Conservation (phyloP, 2,888 invertebrate genomes). For the Drosophila aldrichi region DNA sequence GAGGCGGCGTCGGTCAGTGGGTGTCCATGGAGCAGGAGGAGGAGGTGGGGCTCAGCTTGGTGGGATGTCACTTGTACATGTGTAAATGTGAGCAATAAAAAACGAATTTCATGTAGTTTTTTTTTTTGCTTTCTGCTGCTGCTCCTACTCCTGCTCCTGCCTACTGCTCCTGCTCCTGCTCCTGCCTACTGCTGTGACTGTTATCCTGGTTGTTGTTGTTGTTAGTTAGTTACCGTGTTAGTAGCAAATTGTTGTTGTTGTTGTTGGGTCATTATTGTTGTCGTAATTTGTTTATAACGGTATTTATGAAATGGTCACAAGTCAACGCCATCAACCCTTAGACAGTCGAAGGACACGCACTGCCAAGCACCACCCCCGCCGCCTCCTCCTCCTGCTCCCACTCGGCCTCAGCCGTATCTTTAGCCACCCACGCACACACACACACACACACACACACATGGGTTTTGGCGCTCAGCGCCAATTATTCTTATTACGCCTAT, state of each 20-base stretch:
- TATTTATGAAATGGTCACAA: constrained; percentile 84
- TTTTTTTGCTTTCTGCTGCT: neutral
- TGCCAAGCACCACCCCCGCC: neutral
- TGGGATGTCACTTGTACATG: constrained; percentile 69
- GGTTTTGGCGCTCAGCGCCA: constrained; percentile 54
- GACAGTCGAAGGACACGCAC: constrained; percentile 61
- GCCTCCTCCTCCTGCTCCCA: neutral
- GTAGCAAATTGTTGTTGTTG: constrained; percentile 30
- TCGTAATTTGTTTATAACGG: constrained; percentile 81
- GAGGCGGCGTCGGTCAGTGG: neutral
- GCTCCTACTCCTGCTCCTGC: constrained; percentile 33
- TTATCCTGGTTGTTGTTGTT: constrained; percentile 39
- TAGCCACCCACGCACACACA: constrained; percentile 21
- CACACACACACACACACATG: constrained; percentile 27
- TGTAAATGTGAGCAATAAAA: constrained; percentile 77
- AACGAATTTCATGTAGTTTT: constrained; percentile 53
- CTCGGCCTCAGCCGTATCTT: neutral
- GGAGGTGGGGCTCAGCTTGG: constrained; percentile 11
- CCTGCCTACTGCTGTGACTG: constrained; percentile 48
- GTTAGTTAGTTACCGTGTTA: constrained; percentile 35
- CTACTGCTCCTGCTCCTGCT: constrained; percentile 44
- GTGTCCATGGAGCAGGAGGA: neutral
- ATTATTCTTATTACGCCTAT: constrained; percentile 83
- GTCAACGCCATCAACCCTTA: constrained; percentile 76
- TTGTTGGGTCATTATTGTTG: constrained; percentile 69